Conservation (phyloP, 1,140 invertebrate species). For the Octopus sinensis region DNA sequence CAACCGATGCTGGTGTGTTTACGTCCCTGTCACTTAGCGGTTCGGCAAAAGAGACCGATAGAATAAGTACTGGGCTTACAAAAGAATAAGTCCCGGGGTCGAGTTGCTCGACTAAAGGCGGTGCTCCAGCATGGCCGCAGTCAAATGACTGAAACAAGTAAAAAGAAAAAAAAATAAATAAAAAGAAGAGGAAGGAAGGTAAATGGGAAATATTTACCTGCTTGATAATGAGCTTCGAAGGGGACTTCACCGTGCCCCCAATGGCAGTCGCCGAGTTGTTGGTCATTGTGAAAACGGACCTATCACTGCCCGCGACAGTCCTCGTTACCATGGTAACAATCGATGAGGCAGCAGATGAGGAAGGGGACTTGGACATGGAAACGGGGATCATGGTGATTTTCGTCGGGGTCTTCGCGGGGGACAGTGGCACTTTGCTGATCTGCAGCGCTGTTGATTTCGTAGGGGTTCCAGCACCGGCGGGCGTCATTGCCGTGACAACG, state of each 20-base stretch:
- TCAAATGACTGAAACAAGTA: too few relatives aligned
- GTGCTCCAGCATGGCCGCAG: too few relatives aligned
- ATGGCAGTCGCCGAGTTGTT: constrained; percentile 16
- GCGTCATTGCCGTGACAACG: constrained; percentile 38
- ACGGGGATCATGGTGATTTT: constrained; percentile 57
- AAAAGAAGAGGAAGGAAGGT: too few relatives aligned
- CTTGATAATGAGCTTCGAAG: constrained; percentile 55
- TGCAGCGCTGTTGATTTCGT: constrained; percentile 47
- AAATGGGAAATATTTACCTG: too few relatives aligned
- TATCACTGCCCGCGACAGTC: constrained; percentile 25
- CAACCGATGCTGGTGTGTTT: too few relatives aligned
- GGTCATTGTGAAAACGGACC: constrained; percentile 24
- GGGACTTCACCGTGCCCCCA: constrained; percentile 34
- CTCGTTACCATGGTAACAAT: constrained; percentile 30
- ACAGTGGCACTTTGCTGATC: constrained; percentile 50
- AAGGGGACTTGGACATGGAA: constrained; percentile 52
- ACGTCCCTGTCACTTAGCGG: too few relatives aligned
- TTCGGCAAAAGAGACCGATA: too few relatives aligned
- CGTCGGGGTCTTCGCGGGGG: constrained; percentile 51
- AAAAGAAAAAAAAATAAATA: too few relatives aligned
- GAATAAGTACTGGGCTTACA: too few relatives aligned
- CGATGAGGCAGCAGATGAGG: constrained; percentile 45
- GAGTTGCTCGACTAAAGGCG: too few relatives aligned
- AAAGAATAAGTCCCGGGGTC: too few relatives aligned
- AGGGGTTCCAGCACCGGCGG: constrained; percentile 37